phyloP scores from a whole-genome alignment of 2,888 invertebrate species.

The Agrotis clavis region DNA sequence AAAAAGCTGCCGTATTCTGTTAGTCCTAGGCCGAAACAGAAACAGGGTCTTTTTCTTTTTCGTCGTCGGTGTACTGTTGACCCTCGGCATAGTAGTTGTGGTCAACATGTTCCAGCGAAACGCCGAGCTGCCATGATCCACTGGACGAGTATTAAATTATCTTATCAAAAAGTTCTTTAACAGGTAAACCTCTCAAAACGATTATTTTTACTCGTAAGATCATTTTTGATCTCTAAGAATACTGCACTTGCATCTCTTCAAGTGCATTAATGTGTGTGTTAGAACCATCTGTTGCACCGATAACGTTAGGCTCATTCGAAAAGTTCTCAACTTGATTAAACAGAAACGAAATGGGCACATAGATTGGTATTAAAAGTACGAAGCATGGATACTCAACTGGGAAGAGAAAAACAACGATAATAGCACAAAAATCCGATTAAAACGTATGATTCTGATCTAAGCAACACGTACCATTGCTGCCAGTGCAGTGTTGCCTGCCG shows the following conservation, averaged over 20 bases:
- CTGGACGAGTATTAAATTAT: background rate
- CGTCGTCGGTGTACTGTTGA: too few relatives aligned
- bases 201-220: background rate
- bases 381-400: too few relatives aligned
- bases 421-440: too few relatives aligned
- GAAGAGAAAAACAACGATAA: background rate
- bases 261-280: constrained; percentile 20
- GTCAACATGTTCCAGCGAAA: too few relatives aligned
- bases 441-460: too few relatives aligned
- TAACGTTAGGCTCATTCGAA: constrained; percentile 13
- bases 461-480: too few relatives aligned
- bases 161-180: background rate
- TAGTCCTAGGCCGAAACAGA: too few relatives aligned
- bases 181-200: constrained; percentile 3
- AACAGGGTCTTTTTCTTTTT: too few relatives aligned
- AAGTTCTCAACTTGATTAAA: background rate
- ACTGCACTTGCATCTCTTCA: constrained; percentile 12
- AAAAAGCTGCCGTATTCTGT: too few relatives aligned
- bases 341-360: background rate
- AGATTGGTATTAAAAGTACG: background rate
- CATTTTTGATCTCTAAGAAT: constrained; percentile 24
- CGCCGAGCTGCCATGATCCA: too few relatives aligned
- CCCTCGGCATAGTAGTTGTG: too few relatives aligned
- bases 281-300: constrained; percentile 24
- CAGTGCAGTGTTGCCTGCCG: too few relatives aligned